A percentile compares a stretch with the other conserved stretches of the same genome.
Conservation (phyloP, 1,140 invertebrate genomes). For the Apis mellifera region DNA sequence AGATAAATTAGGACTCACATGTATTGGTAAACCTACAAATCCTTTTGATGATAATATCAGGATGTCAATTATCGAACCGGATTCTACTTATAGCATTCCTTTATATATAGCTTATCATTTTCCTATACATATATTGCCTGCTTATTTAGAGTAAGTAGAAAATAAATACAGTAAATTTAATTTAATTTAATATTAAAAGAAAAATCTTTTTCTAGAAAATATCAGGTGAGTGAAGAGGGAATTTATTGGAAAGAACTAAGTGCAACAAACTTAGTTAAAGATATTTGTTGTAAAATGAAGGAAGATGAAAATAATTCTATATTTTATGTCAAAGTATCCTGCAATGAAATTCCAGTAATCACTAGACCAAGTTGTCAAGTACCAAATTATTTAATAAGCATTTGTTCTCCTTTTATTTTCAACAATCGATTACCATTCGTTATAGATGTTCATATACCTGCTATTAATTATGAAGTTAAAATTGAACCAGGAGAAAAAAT, state of each 20-base stretch:
- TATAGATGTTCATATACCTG: conserved; percentile 83
- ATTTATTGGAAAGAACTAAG: conserved; percentile 92
- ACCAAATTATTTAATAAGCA: conserved; percentile 88
- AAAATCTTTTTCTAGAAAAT: conserved; percentile 81
- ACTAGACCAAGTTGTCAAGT: conserved; percentile 76
- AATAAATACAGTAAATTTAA: neutral
- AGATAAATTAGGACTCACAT: conserved; percentile 83
- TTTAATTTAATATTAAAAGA: neutral
- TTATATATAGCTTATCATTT: conserved; percentile 91
- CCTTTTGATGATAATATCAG: conserved; percentile 89
- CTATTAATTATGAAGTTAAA: conserved; percentile 82
- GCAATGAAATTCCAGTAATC: conserved; percentile 78
- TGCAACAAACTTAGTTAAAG: conserved; percentile 83
- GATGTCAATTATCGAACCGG: conserved; percentile 87
- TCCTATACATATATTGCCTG: conserved; percentile 88
- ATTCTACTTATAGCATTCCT: conserved; percentile 88
- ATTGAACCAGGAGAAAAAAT: conserved; percentile 88
- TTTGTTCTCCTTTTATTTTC: conserved; percentile 88
- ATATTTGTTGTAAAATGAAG: conserved; percentile 85
- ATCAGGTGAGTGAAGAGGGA: conserved; percentile 86
- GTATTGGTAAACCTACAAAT: conserved; percentile 86
- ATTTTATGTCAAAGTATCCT: conserved; percentile 84
- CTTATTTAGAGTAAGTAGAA: conserved; percentile 85
- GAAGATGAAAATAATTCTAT: conserved; percentile 82
- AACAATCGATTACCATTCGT: conserved; percentile 90